A percentile compares a stretch with the other conserved stretches of the same genome.
phyloP scores from a whole-genome alignment of 2,113 vertebrate species.

The Lanius ludovicianus region DNA sequence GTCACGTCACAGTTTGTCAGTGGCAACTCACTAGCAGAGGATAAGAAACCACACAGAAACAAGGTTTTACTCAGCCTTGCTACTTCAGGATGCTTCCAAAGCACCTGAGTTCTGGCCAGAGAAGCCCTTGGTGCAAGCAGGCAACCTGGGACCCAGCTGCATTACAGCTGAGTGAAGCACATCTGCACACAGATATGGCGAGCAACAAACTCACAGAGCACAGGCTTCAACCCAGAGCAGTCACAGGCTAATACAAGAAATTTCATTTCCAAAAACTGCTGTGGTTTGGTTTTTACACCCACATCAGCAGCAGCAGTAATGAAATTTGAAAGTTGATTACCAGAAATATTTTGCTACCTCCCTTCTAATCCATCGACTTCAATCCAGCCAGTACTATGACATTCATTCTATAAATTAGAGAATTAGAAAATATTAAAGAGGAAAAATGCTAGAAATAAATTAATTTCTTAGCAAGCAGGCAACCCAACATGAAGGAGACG shows the following conservation, averaged over 20 bases:
- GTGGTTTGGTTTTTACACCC: neutral
- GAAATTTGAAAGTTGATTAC: neutral
- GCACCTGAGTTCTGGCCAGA: fast-evolving
- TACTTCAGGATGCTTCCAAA: neutral
- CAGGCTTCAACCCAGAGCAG: neutral
- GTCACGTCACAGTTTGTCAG: neutral
- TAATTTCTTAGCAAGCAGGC: neutral
- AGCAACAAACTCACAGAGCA: neutral
- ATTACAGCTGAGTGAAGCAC: neutral
- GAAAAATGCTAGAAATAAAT: neutral
- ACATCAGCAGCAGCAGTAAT: neutral
- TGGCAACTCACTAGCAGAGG: neutral
- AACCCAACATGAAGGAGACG: neutral
- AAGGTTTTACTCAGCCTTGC: neutral
- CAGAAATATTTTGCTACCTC: neutral
- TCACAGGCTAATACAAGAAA: neutral
- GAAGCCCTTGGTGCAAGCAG: neutral
- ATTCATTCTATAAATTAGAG: neutral
- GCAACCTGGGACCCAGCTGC: neutral
- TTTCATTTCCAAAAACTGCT: neutral
- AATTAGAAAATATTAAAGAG: neutral
- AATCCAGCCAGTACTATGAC: neutral
- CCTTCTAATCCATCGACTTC: neutral
- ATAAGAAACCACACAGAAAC: neutral
- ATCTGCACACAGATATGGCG: fast-evolving